These are phyloP conservation scores for Amphipyra berbera DNA, from an alignment of 2,888 invertebrate species.

Conservation along the genomic window DNA sequence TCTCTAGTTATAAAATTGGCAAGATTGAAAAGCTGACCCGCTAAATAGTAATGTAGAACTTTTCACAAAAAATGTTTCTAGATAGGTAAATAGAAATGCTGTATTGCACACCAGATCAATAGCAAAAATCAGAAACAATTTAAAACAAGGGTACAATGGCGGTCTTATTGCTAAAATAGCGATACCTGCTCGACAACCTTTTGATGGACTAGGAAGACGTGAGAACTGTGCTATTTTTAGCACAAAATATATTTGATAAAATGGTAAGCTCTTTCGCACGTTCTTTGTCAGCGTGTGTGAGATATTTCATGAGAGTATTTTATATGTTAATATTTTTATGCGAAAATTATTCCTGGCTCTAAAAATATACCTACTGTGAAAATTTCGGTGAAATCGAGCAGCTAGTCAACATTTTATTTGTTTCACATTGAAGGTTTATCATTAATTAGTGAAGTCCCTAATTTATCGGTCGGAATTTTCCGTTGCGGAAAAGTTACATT, in stretches of 20 bases:
- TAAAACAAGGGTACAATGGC: too few relatives aligned
- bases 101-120: too few relatives aligned
- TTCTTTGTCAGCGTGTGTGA: neutral
- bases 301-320: slow-evolving; percentile 6
- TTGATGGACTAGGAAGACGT: neutral
- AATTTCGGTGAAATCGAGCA: slow-evolving; percentile 22
- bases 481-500: slow-evolving; percentile 25
- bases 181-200: neutral
- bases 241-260: neutral
- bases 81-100: too few relatives aligned
- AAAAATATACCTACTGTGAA: neutral
- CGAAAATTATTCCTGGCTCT: slow-evolving; percentile 7
- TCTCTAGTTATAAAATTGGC: neutral
- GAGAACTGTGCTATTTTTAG: neutral
- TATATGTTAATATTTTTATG: slow-evolving; percentile 21
- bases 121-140: too few relatives aligned
- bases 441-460: slow-evolving; percentile 36
- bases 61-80: too few relatives aligned
- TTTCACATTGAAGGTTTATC: slow-evolving; percentile 27
- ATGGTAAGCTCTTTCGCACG: neutral
- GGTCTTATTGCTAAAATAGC: too few relatives aligned
- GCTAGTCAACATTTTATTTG: slow-evolving; percentile 22
- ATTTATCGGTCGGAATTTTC: slow-evolving; percentile 39
- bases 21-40: too few relatives aligned
- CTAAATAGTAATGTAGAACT: too few relatives aligned